These are phyloP conservation scores for Enteromius radiatus DNA, from an alignment of 2,797 vertebrate genomes.

Conservation along the genomic window DNA sequence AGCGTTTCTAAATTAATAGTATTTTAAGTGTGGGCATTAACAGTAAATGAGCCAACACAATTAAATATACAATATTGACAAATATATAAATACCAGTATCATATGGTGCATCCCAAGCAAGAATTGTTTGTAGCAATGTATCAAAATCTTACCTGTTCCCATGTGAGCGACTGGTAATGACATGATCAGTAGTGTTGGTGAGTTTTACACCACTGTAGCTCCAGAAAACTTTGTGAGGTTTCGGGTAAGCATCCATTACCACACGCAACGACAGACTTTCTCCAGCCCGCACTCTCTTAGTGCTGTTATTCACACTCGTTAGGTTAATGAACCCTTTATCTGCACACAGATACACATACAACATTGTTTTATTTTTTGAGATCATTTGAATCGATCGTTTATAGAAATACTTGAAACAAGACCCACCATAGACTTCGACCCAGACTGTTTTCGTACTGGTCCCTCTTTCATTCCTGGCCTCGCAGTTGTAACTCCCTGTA, in stretches of 20 bases:
- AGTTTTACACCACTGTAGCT: constrained; percentile 84
- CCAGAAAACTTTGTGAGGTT: constrained; percentile 83
- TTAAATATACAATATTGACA: not conserved
- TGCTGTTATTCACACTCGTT: constrained; percentile 78
- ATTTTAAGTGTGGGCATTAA: not conserved
- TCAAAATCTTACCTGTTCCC: constrained; percentile 83
- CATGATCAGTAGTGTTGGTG: constrained; percentile 88
- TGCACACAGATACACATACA: constrained; percentile 64
- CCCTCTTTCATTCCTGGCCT: constrained; percentile 87
- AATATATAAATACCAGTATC: not conserved
- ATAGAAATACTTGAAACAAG: not conserved
- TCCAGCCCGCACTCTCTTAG: constrained; percentile 86
- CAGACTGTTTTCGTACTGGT: constrained; percentile 82
- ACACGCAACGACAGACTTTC: constrained; percentile 88
- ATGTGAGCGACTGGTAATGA: constrained; percentile 81
- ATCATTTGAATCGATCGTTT: not conserved
- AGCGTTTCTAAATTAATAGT: not conserved
- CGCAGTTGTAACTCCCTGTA: constrained; percentile 87
- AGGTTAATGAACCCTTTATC: constrained; percentile 90
- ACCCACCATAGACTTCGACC: constrained; percentile 92
- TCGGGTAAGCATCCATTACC: constrained; percentile 89
- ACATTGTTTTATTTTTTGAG: not conserved
- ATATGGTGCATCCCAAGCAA: not conserved
- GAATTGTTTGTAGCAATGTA: not conserved
- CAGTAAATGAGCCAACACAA: not conserved